Conservation (phyloP, 2,113 vertebrate species). For the Gnathonemus longibarbis region DNA sequence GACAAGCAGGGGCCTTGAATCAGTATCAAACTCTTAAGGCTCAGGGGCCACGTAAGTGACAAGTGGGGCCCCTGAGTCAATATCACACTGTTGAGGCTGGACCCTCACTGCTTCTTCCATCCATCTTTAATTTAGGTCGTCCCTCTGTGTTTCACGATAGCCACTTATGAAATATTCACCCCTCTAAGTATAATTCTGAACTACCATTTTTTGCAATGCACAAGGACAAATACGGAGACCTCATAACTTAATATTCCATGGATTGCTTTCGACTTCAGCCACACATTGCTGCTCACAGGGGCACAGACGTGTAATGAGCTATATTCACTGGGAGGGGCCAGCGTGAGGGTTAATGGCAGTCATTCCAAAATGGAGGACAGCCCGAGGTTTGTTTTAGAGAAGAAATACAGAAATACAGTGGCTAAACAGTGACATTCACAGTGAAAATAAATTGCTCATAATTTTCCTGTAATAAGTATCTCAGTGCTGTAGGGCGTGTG, state of each 20-base stretch:
- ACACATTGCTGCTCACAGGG: background rate
- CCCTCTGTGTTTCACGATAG: conserved; percentile 1
- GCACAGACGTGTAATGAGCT: background rate
- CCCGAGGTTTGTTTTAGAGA: background rate
- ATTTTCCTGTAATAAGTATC: background rate
- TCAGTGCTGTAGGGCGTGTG: background rate
- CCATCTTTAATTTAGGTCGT: conserved; percentile 14
- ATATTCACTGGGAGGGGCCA: background rate
- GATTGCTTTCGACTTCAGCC: background rate
- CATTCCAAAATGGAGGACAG: background rate
- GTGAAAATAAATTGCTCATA: background rate
- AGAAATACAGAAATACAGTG: background rate
- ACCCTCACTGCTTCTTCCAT: conserved; percentile 3
- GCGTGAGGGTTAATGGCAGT: background rate
- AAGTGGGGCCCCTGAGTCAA: background rate
- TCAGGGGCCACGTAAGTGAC: background rate
- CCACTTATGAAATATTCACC: conserved; percentile 14
- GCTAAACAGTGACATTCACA: background rate
- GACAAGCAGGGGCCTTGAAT: background rate
- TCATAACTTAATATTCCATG: background rate
- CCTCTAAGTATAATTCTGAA: conserved; percentile 15
- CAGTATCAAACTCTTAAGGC: background rate
- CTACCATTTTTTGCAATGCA: background rate
- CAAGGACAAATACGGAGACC: background rate
- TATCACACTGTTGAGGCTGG: background rate